Percentiles rank a stretch among this genome's conserved stretches.
Evolutionary conservation across 1,140 invertebrate genomes (phyloP).

Genomic region (Penaeus chinensis): DNA sequence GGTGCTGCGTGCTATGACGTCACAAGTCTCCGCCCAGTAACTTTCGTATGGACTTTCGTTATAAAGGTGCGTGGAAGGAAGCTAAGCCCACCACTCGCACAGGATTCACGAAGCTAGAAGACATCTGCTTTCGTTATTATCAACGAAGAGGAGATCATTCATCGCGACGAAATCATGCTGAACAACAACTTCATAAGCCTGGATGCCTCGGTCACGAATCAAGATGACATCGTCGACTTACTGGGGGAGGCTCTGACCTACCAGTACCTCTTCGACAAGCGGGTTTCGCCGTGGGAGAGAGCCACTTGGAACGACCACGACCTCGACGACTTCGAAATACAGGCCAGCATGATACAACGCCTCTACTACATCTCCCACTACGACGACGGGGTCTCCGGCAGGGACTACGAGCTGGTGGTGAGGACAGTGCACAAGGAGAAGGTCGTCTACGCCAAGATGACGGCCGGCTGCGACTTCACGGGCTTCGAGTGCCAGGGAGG

Average conservation of each 20-base stretch:
- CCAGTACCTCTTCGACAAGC: slow-evolving; percentile 12
- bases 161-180: not conserved
- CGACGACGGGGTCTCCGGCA: slow-evolving; percentile 2
- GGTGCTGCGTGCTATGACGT: too few species aligned
- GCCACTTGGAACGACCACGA: not conserved
- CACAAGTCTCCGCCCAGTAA: too few species aligned
- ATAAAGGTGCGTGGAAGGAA: too few species aligned
- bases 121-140: too few species aligned
- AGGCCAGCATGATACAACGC: not conserved
- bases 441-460: not conserved
- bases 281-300: not conserved
- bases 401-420: not conserved
- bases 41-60: too few species aligned
- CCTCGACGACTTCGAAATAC: not conserved
- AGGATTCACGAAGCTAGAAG: too few species aligned
- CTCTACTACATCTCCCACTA: not conserved
- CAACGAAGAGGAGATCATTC: not conserved
- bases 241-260: not conserved
- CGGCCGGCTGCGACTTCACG: slow-evolving; percentile 12
- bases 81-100: too few species aligned
- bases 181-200: not conserved
- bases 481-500: slow-evolving; percentile 7
- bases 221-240: not conserved
- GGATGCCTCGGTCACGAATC: not conserved
- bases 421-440: not conserved